Percentiles rank a stretch among this genome's conserved stretches.
These are phyloP conservation scores for Taurulus bubalis DNA, from an alignment of 2,113 vertebrate species.

Conservation along the genomic window DNA sequence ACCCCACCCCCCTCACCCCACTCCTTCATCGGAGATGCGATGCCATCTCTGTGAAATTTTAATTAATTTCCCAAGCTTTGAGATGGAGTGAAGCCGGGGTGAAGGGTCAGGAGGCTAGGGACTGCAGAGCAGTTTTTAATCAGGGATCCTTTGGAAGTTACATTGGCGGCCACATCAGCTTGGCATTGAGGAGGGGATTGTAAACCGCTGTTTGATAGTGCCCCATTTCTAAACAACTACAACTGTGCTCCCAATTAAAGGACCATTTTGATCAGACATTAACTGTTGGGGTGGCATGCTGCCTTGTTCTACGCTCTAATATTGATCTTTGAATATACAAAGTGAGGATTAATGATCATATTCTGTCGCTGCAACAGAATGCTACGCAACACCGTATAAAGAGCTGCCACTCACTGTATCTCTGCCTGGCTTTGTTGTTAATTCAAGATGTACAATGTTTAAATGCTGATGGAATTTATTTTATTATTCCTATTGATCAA, in stretches of 20 bases:
- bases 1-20: neutral
- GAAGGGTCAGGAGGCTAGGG: conserved; percentile 93
- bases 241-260: conserved; percentile 80
- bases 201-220: conserved; percentile 84
- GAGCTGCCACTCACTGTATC: neutral
- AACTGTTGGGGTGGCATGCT: conserved; percentile 71
- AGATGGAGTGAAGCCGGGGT: conserved; percentile 92
- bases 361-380: conserved; percentile 46
- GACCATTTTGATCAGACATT: conserved; percentile 82
- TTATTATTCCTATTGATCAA: neutral
- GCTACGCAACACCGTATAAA: neutral
- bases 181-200: conserved; percentile 72
- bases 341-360: conserved; percentile 72
- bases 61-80: conserved; percentile 93
- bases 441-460: neutral
- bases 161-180: conserved; percentile 74
- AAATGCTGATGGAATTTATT: neutral
- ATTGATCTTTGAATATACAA: conserved; percentile 82
- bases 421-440: neutral
- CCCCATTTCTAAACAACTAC: conserved; percentile 60
- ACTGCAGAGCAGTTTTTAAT: conserved; percentile 97
- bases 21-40: conserved; percentile 79
- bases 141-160: conserved; percentile 88
- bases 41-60: conserved; percentile 90
- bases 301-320: conserved; percentile 71